These are phyloP conservation scores for Agrotis ipsilon DNA, from an alignment of 2,888 invertebrate genomes.

Conservation along the genomic window DNA sequence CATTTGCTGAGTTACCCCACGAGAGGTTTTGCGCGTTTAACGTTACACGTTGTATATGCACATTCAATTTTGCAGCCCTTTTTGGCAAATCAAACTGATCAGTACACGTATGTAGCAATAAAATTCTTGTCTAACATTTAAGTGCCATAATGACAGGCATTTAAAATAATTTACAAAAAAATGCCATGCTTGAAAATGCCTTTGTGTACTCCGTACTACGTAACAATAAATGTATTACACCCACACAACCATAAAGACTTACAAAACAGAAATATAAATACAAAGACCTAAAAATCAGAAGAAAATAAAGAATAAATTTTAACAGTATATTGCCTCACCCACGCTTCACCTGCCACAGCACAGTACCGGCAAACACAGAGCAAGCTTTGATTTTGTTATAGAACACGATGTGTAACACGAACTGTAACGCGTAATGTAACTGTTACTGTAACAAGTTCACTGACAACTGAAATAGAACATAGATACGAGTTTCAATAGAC, in stretches of 20 bases:
- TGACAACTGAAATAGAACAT: conserved; percentile 50
- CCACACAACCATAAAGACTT: not conserved
- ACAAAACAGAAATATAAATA: not conserved
- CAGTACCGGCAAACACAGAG: conserved; percentile 65
- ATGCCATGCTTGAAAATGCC: too few species aligned
- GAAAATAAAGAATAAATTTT: not conserved
- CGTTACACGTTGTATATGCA: too few species aligned
- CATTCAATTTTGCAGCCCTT: too few species aligned
- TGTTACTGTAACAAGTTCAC: conserved; percentile 43
- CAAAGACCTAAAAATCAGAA: not conserved
- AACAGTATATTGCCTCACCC: conserved; percentile 58
- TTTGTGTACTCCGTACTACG: conserved; percentile 28
- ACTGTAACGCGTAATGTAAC: conserved; percentile 35
- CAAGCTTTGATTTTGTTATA: conserved; percentile 72
- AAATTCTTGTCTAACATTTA: too few species aligned
- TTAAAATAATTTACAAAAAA: too few species aligned
- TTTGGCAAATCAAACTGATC: too few species aligned
- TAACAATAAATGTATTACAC: not conserved
- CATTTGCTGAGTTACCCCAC: too few species aligned
- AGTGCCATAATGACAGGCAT: too few species aligned
- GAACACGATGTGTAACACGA: conserved; percentile 45
- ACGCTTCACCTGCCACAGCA: conserved; percentile 80
- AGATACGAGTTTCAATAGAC: conserved; percentile 38
- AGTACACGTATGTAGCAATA: too few species aligned
- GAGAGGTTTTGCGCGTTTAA: too few species aligned